Evolutionary conservation across 2,888 invertebrate genomes (phyloP).

Genomic region (Eutolmus rufibarbis): DNA sequence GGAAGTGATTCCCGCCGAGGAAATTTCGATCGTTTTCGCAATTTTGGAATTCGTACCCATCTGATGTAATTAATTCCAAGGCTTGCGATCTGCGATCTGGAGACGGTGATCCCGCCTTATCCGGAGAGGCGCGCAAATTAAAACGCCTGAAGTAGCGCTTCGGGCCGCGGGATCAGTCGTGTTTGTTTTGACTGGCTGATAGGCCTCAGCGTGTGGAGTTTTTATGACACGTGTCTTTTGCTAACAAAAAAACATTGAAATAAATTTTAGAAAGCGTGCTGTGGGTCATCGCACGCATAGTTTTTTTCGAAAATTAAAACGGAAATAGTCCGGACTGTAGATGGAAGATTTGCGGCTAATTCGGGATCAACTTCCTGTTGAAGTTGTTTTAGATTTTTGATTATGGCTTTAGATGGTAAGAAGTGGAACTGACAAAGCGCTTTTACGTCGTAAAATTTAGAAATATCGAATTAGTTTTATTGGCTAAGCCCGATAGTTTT

Average conservation of each 20-base stretch:
- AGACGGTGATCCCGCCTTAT: not conserved
- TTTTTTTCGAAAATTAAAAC: not conserved
- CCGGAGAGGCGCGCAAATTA: constrained; percentile 1
- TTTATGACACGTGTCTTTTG: constrained; percentile 9
- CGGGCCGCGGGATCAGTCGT: not conserved
- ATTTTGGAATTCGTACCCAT: constrained; percentile 19
- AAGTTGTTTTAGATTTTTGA: not conserved
- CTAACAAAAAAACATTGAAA: not conserved
- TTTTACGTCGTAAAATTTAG: not conserved
- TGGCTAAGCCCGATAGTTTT: not conserved
- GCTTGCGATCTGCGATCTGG: not conserved
- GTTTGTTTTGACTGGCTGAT: constrained; percentile 36
- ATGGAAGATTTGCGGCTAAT: not conserved
- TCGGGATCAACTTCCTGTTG: not conserved
- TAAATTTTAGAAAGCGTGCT: constrained; percentile 10
- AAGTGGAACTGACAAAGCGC: not conserved
- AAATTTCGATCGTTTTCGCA: not conserved
- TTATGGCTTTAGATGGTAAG: not conserved
- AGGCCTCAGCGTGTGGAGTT: constrained; percentile 7
- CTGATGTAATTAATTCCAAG: constrained; percentile 34
- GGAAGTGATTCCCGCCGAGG: constrained; percentile 6
- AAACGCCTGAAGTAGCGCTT: not conserved
- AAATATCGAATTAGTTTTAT: not conserved
- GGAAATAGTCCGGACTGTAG: not conserved
- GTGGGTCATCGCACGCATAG: not conserved